These are phyloP conservation scores for Pangasius macronema DNA, from an alignment of 2,797 vertebrate species.

Conservation along the genomic window DNA sequence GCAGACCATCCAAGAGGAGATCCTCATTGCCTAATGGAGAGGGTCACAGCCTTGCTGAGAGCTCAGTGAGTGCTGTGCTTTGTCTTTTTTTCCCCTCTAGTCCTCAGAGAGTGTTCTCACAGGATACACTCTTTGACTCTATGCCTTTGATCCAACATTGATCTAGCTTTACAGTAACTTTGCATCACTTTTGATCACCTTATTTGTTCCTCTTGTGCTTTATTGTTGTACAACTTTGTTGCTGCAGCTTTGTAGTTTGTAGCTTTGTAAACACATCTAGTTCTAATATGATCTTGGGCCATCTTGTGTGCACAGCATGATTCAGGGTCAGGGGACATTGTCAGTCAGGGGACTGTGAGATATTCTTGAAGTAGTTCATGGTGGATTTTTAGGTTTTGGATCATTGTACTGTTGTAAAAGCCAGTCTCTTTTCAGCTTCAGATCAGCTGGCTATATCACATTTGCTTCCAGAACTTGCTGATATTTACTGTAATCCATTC, in stretches of 20 bases:
- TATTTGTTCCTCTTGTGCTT: not conserved
- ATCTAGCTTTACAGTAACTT: not conserved
- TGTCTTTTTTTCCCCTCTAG: not conserved
- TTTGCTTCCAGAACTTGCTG: not conserved
- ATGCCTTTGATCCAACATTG: not conserved
- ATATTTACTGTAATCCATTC: not conserved
- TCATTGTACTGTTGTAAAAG: not conserved
- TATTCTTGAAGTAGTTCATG: not conserved
- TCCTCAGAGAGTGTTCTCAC: not conserved
- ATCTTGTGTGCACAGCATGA: not conserved
- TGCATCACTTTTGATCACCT: not conserved
- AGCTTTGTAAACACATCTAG: not conserved
- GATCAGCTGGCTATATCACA: not conserved
- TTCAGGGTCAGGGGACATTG: too few relatives aligned
- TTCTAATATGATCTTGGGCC: not conserved
- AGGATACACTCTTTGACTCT: not conserved
- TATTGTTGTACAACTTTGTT: not conserved
- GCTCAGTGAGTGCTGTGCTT: constrained; percentile 67
- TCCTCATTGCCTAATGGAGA: constrained; percentile 93
- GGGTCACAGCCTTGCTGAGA: constrained; percentile 80
- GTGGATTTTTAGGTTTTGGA: not conserved
- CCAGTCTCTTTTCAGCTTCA: not conserved
- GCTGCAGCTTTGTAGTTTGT: not conserved
- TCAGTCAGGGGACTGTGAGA: not conserved
- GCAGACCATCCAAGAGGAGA: constrained; percentile 84